Evolutionary conservation across 2,888 invertebrate genomes (phyloP), one percentile per base, ranked within the genome.

Genomic region (Amiota minor): DNA sequence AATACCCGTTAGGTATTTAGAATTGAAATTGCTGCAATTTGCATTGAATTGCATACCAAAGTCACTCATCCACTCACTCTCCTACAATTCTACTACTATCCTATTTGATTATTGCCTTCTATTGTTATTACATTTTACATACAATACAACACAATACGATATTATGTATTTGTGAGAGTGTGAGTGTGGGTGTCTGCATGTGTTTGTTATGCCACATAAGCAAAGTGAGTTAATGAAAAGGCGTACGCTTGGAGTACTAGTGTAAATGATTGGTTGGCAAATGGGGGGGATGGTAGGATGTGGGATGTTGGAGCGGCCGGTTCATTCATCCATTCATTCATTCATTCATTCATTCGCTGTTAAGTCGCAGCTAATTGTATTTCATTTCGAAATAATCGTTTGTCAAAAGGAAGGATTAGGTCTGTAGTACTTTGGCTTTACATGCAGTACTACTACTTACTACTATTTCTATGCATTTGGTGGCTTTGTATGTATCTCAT

Each of bases 351-450:
- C 35, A 35, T 35, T 35, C 16, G 70, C 46, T 35, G 35, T 20
- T 16, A 71, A 61, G 72, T 14, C 23, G 45, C 75, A 35, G 76
- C 82, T 79, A 82, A 81, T 80, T 82, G 81, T 78, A 80, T 81
- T 81, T 77, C 81, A 77, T 79, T 76, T 53, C 77, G 75, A 73
- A 76, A 78, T 77, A 82, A 81, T 80, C 85, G 83, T 83, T 85
- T 85, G 86, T 82, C 83, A 81, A 86, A 79, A 82, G 35, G 35
- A 35, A 35, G 84, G 84, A 85, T 85, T 85, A 85, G 75, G 72
- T 76, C 72, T 68, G 53, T 35, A 23, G 20, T 35, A 35, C 35
- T 35, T 68, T 50, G 23, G 20, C 53, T 45, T 47, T n/a, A 35
- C 35, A 35, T 4, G 6, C 35, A 35, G 35, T 35, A 35, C 18